Evolutionary conservation across 2,888 invertebrate genomes (phyloP).

Genomic region (Thyatira batis): DNA sequence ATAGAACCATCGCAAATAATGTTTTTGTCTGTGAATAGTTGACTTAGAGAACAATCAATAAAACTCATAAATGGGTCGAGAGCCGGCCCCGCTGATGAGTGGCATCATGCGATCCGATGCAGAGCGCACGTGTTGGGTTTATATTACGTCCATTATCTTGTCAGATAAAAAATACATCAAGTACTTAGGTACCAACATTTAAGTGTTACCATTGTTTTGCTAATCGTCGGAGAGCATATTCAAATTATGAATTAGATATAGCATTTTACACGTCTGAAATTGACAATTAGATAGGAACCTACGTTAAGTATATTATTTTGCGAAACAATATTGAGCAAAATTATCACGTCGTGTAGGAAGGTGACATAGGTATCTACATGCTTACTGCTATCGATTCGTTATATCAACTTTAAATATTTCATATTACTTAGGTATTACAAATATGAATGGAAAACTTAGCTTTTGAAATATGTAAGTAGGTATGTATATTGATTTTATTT

Average conservation of each 20-base stretch:
- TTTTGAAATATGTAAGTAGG: too few species aligned
- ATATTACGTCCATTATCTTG: constrained; percentile 62
- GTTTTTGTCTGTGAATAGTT: constrained; percentile 26
- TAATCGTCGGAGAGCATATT: constrained; percentile 37
- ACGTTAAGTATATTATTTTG: too few species aligned
- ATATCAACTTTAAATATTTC: too few species aligned
- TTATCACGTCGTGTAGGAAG: too few species aligned
- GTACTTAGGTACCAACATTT: constrained; percentile 44
- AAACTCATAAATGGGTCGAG: constrained; percentile 39
- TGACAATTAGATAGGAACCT: too few species aligned
- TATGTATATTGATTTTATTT: too few species aligned
- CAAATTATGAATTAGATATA: background rate
- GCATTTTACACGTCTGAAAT: background rate
- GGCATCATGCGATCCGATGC: constrained; percentile 66
- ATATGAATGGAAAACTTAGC: too few species aligned
- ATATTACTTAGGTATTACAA: too few species aligned
- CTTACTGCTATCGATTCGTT: too few species aligned
- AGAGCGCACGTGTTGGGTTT: constrained; percentile 61
- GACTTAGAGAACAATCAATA: constrained; percentile 54
- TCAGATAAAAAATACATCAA: constrained; percentile 57
- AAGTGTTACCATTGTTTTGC: constrained; percentile 47
- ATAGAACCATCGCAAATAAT: constrained; percentile 29
- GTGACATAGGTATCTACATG: too few species aligned
- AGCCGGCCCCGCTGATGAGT: constrained; percentile 48
- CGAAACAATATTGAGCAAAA: too few species aligned